These are phyloP conservation scores for Leptinotarsa defecta DNA, from an alignment of 1,140 invertebrate genomes.

Conservation along the genomic window DNA sequence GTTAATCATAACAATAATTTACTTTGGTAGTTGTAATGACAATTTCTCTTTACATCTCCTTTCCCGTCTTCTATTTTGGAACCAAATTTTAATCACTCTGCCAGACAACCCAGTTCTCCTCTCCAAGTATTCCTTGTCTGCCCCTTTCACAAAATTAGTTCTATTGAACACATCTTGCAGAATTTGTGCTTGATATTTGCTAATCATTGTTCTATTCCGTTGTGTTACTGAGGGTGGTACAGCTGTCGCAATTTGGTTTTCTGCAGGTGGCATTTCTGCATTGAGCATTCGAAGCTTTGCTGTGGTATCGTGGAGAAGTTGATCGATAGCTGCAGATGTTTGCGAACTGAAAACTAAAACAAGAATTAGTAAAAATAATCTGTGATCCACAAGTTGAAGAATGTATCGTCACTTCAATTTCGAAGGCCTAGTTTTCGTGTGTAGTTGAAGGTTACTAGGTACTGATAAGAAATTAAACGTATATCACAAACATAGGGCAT, in stretches of 20 bases:
- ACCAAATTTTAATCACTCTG: neutral
- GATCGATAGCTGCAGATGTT: neutral
- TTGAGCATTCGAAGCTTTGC: neutral
- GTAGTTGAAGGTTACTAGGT: too few relatives aligned
- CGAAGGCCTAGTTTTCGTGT: too few relatives aligned
- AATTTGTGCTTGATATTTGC: constrained; percentile 8
- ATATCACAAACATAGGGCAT: too few relatives aligned
- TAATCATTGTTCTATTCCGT: constrained; percentile 1
- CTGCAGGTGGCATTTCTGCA: neutral
- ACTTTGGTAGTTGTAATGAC: too few relatives aligned
- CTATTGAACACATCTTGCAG: neutral
- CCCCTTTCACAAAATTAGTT: neutral
- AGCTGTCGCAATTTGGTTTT: neutral
- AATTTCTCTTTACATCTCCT: neutral
- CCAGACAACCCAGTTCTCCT: neutral
- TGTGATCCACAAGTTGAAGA: too few relatives aligned
- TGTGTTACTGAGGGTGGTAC: neutral
- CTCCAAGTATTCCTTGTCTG: neutral
- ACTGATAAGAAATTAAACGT: too few relatives aligned
- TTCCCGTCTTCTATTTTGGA: constrained; percentile 13
- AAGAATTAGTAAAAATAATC: neutral
- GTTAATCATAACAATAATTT: too few relatives aligned
- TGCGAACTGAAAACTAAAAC: neutral
- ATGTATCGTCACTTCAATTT: too few relatives aligned
- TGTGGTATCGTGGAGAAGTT: neutral